These are phyloP conservation scores for Scaptomyza tumidula DNA, from an alignment of 2,888 invertebrate species.

Conservation along the genomic window DNA sequence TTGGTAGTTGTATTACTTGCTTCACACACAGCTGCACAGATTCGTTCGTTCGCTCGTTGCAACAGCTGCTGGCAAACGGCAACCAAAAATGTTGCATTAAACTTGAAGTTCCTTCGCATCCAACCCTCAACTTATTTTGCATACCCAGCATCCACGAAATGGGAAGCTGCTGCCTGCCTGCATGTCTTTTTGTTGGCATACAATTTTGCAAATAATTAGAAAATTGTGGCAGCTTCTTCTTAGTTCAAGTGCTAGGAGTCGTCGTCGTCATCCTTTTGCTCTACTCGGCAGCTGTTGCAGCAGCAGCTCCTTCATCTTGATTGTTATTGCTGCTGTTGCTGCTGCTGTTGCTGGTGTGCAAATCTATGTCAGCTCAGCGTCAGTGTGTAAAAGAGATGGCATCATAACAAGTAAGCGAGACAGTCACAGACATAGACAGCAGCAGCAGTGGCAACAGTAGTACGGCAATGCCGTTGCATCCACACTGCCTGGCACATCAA, in stretches of 20 bases:
- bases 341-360: slow-evolving; percentile 42
- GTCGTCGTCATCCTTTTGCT: slow-evolving; percentile 1
- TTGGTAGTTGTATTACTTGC: slow-evolving; percentile 14
- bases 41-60: slow-evolving; percentile 56
- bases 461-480: slow-evolving; percentile 19
- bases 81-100: slow-evolving; percentile 70
- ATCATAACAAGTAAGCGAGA: slow-evolving; percentile 17
- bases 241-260: slow-evolving; percentile 33
- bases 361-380: slow-evolving; percentile 56
- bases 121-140: not conserved
- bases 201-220: slow-evolving; percentile 80
- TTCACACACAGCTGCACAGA: slow-evolving; percentile 57
- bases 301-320: slow-evolving; percentile 34
- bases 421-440: slow-evolving; percentile 32
- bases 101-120: slow-evolving; percentile 50
- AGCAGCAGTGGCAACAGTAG: slow-evolving; percentile 5
- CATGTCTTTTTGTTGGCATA: slow-evolving; percentile 73
- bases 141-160: slow-evolving; percentile 9
- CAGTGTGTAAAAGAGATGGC: slow-evolving; percentile 21
- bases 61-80: slow-evolving; percentile 51
- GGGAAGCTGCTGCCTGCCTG: slow-evolving; percentile 34
- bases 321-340: slow-evolving; percentile 33
- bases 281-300: slow-evolving; percentile 45
- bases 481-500: slow-evolving; percentile 66
- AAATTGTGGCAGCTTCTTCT: slow-evolving; percentile 74